phyloP scores from a whole-genome alignment of 2,113 vertebrate species.

The Brienomyrus brachyistius region DNA sequence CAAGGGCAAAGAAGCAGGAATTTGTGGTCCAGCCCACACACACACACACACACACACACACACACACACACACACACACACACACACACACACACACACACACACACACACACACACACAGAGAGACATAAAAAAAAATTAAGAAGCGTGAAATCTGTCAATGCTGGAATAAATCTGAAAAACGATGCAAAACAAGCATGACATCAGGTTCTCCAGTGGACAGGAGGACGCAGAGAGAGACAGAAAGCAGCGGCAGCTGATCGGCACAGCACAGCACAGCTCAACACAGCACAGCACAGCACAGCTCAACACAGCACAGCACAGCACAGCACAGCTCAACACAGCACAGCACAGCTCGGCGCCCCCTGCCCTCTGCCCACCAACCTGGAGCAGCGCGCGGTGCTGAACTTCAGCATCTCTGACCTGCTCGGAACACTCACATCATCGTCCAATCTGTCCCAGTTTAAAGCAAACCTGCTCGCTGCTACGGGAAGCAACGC shows the following conservation, averaged over 20 bases:
- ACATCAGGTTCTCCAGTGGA: background rate
- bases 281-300: too few species aligned
- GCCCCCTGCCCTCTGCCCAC: background rate
- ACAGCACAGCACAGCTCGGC: too few species aligned
- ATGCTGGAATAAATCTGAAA: background rate
- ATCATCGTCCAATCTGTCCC: background rate
- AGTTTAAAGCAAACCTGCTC: background rate
- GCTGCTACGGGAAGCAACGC: background rate
- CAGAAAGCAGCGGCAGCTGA: background rate
- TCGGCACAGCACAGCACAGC: background rate
- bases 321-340: too few species aligned
- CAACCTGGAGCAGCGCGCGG: slow-evolving; percentile 16
- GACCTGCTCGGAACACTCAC: background rate
- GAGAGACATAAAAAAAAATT: background rate
- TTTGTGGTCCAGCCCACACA: background rate
- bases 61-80: too few species aligned
- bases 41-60: background rate
- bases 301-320: background rate
- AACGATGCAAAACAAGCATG: background rate
- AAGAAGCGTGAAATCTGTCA: background rate
- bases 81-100: too few species aligned
- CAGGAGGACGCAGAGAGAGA: background rate
- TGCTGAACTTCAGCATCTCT: slow-evolving; percentile 28
- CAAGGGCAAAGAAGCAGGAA: background rate
- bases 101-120: too few species aligned